Conservation (phyloP, 2,888 invertebrate species). For the Mimumesa dahlbomi region DNA sequence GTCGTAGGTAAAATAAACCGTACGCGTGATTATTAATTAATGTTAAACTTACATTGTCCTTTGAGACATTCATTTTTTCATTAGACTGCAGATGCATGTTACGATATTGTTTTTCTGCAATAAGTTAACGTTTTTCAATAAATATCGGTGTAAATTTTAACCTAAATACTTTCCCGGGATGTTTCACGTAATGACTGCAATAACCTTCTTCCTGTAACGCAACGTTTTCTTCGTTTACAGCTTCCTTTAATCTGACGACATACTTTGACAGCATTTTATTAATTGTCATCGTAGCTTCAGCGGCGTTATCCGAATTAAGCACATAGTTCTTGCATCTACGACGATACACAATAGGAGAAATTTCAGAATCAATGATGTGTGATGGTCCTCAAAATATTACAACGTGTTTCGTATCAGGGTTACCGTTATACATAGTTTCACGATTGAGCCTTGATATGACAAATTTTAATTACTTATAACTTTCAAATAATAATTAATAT, state of each 20-base stretch:
- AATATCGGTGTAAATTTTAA: too few relatives aligned
- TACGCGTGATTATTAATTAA: neutral
- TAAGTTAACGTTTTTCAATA: too few relatives aligned
- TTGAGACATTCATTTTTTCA: neutral
- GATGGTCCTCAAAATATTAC: too few relatives aligned
- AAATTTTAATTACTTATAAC: neutral
- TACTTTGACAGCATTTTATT: neutral
- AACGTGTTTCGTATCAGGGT: too few relatives aligned
- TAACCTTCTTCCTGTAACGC: constrained; percentile 9
- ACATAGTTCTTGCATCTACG: constrained; percentile 42
- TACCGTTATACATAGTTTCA: neutral
- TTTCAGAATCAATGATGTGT: neutral
- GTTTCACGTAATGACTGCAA: neutral
- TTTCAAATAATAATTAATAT: too few relatives aligned
- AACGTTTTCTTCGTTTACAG: constrained; percentile 7
- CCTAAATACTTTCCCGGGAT: too few relatives aligned
- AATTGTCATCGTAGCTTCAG: constrained; percentile 3
- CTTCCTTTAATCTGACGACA: neutral
- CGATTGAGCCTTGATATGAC: neutral
- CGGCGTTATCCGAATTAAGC: constrained; percentile 5
- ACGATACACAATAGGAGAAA: neutral
- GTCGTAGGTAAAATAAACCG: neutral
- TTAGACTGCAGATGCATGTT: neutral
- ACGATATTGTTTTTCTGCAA: neutral
- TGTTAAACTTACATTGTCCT: neutral